Evolutionary conservation across 2,797 vertebrate genomes (phyloP), one percentile per base, ranked within the genome.

Genomic region (Ambastaia sidthimunki): DNA sequence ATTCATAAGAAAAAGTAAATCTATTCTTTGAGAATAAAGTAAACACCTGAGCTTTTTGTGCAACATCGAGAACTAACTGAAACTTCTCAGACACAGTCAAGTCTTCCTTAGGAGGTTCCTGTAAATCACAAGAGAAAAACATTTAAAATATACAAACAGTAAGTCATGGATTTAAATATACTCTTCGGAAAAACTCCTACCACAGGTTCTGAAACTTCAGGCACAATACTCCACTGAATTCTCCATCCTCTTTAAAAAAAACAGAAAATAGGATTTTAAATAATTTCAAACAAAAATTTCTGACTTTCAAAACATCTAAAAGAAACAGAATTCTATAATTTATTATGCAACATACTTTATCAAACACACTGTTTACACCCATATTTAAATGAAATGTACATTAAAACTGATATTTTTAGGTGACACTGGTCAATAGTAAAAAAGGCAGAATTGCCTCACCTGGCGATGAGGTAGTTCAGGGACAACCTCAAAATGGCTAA

Each of bases 141-240:
- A 34, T 25, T 1, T 59, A 10, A 31, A 50, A 54, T 19, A 18
- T 19, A 81, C 0, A 47, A 37, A n/a, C 48, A 63, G 12, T 1
- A 7, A 15, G 28, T 37, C 19, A 28, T 37, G 60, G 6, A 52
- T 19, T 18, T 11, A 3, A 67, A 41, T 31, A 7, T 3, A 4
- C 11, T 1, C 2, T 10, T 37, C 7, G 34, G 1, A n/a, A 66
- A 11, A 31, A 3, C 0, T 81, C 95, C 88, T 87, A 99, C 98
- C 96, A 94, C 88, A 0, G 93, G 94, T 86, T 99, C 98, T 34
- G 94, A 97, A 86, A 99, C 96, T 89, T 99, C 97, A 85, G 98
- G 98, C 92, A 99, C 97, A 63, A 99, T 99, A 90, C 98, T 98
- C 98, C 98, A 99, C 89, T 98, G 97, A 89, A 99, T 99, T 91